A percentile compares a stretch with the other conserved stretches of the same genome.
phyloP scores from a whole-genome alignment of 1,140 invertebrate species.

The Akabosia matsudoensis region DNA sequence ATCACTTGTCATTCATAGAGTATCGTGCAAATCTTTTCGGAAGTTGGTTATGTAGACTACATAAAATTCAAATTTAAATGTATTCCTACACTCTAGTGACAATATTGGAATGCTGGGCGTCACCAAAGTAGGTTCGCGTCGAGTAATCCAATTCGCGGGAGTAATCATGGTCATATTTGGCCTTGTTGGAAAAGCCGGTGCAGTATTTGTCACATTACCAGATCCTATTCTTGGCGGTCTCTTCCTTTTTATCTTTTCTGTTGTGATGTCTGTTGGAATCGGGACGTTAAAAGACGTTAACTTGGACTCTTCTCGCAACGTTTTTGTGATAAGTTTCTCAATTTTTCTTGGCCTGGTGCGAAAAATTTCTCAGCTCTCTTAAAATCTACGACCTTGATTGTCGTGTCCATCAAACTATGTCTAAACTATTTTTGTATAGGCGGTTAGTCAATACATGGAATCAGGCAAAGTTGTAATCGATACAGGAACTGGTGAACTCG shows the following conservation, averaged over 20 bases:
- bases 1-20: no score
- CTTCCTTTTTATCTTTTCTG: conserved; percentile 42
- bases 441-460: conserved; percentile 51
- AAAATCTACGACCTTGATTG: no score
- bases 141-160: conserved; percentile 74
- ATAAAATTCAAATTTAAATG: no score
- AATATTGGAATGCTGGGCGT: no score
- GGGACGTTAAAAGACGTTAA: conserved; percentile 72
- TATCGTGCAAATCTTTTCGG: no score
- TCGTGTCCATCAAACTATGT: no score
- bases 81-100: no score
- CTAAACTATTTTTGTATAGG: no score
- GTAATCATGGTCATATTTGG: conserved; percentile 74
- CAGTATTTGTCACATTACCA: conserved; percentile 75
- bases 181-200: conserved; percentile 75
- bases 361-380: not conserved
- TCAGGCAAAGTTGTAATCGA: conserved; percentile 47
- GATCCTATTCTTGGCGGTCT: conserved; percentile 67
- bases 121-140: conserved; percentile 31
- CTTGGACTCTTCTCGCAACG: conserved; percentile 73
- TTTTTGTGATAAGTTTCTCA: conserved; percentile 81
- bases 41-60: no score
- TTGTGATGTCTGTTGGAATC: conserved; percentile 61
- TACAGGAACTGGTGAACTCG: conserved; percentile 46
- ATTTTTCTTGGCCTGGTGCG: conserved; percentile 74